Evolutionary conservation across 2,797 vertebrate species (phyloP).

Genomic region (Dryobates pubescens): DNA sequence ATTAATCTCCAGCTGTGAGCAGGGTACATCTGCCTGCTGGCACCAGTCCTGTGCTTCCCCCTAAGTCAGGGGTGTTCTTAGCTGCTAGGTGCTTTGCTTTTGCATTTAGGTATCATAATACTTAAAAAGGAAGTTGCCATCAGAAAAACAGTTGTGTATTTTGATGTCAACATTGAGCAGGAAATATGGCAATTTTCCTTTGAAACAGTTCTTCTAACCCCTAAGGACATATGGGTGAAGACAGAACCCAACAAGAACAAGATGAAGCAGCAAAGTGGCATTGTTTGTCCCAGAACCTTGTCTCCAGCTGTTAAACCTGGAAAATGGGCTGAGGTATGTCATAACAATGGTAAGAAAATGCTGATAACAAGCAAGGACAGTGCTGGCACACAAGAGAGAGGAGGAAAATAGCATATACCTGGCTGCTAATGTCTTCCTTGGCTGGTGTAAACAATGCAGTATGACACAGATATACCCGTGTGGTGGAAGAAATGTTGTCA

Average conservation of each 20-base stretch:
- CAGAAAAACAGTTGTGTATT: not conserved
- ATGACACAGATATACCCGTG: not conserved
- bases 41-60: accelerated
- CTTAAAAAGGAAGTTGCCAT: not conserved
- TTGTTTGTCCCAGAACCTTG: not conserved
- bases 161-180: not conserved
- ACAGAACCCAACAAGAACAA: not conserved
- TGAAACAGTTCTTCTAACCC: not conserved
- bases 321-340: not conserved
- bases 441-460: not conserved
- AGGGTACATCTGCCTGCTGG: not conserved
- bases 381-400: not conserved
- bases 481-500: not conserved
- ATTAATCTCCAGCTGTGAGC: accelerated
- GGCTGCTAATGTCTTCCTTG: not conserved
- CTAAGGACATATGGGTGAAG: not conserved
- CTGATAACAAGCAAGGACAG: not conserved
- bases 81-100: accelerated
- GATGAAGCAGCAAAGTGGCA: not conserved
- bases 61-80: not conserved
- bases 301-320: not conserved
- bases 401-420: not conserved
- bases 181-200: not conserved
- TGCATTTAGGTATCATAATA: not conserved
- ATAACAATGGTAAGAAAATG: not conserved